Percentiles rank a stretch among this genome's conserved stretches.
Conservation (phyloP, 2,113 vertebrate genomes). For the Baryphthengus martii region DNA sequence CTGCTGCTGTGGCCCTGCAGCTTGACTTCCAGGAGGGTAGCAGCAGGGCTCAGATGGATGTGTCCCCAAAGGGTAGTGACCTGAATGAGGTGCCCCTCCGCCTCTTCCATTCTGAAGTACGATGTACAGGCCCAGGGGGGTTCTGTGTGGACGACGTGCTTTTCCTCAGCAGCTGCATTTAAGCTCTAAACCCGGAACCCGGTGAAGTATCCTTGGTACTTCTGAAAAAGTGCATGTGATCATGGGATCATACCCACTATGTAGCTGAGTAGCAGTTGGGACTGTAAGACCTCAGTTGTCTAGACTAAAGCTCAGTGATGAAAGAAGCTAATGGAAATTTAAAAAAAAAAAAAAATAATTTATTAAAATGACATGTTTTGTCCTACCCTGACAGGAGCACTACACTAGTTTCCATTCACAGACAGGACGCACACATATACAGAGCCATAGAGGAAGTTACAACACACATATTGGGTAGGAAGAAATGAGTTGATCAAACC, state of each 20-base stretch:
- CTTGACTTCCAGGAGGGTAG: background rate
- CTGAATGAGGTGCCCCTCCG: background rate
- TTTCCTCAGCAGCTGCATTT: background rate
- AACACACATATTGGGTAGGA: constrained; percentile 6
- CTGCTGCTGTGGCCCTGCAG: background rate
- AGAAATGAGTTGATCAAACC: constrained; percentile 61
- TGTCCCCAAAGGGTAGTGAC: background rate
- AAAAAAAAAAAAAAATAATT: constrained; percentile 32
- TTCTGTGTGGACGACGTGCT: background rate
- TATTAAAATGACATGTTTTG: background rate
- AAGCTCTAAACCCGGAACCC: background rate
- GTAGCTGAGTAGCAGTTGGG: background rate
- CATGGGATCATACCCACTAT: background rate
- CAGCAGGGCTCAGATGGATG: background rate
- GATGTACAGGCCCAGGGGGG: background rate
- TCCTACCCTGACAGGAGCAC: background rate
- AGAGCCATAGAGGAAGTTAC: constrained; percentile 17
- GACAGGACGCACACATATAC: background rate
- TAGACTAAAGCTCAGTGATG: background rate
- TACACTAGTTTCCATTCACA: constrained; percentile 12
- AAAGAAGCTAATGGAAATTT: constrained; percentile 30
- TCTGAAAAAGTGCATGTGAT: background rate
- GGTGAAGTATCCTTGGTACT: background rate
- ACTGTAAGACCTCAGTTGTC: background rate
- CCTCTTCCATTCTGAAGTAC: background rate